These are phyloP conservation scores for Alosa sapidissima DNA, from an alignment of 2,797 vertebrate species.

Conservation along the genomic window DNA sequence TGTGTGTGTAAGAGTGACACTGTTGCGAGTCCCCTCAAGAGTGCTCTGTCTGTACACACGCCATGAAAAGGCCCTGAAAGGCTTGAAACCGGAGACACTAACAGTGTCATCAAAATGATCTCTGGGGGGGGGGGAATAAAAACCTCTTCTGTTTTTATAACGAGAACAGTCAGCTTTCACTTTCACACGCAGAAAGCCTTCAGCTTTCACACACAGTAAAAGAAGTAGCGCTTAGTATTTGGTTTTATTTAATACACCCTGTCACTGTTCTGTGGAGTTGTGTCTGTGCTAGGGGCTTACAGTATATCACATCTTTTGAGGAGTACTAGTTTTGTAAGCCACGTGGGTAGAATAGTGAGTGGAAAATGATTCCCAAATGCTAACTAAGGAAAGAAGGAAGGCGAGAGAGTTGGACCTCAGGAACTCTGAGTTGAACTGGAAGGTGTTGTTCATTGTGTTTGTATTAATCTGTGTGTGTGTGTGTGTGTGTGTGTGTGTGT, in stretches of 20 bases:
- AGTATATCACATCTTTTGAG: not conserved
- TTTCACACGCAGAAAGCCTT: no score
- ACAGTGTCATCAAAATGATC: not conserved
- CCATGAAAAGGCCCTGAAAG: not conserved
- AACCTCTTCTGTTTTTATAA: not conserved
- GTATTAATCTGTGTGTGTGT: not conserved
- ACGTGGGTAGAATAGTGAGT: not conserved
- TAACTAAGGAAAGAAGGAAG: not conserved
- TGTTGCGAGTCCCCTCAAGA: not conserved
- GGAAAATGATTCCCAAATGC: not conserved
- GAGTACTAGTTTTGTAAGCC: not conserved
- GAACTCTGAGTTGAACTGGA: no score
- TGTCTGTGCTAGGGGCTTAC: not conserved
- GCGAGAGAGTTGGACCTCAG: no score
- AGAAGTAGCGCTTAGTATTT: no score
- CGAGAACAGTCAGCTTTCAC: no score
- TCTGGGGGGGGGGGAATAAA: not conserved
- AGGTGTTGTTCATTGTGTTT: not conserved
- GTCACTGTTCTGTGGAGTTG: not conserved
- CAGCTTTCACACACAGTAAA: no score
- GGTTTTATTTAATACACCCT: no score
- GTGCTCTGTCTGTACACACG: not conserved
- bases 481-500: not conserved
- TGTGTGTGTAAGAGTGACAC: not conserved
- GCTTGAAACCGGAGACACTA: not conserved